Conservation (phyloP, 1,140 invertebrate genomes). For the Brachionus plicatilis region DNA sequence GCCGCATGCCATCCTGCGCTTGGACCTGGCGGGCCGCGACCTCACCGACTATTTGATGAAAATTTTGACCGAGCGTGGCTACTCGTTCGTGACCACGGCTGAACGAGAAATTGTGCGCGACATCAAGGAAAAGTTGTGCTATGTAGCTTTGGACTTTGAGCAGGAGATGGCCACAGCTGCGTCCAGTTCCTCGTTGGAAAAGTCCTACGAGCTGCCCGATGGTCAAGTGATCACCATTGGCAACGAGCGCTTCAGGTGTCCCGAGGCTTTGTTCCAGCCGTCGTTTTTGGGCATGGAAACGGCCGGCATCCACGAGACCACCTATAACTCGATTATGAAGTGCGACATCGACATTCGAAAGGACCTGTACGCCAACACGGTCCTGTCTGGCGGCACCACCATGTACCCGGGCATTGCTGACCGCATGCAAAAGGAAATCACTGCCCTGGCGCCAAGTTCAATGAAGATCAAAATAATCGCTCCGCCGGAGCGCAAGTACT, state of each 20-base stretch:
- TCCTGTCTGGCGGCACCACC: slow-evolving; percentile 49
- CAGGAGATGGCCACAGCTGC: slow-evolving; percentile 90
- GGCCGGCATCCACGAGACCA: slow-evolving; percentile 47
- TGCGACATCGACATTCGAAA: slow-evolving; percentile 87
- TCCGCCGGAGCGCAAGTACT: slow-evolving; percentile 50
- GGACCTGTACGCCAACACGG: slow-evolving; percentile 47
- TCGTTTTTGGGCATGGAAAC: slow-evolving; percentile 12
- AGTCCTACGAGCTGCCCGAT: slow-evolving; percentile 85
- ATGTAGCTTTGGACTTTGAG: slow-evolving; percentile 82
- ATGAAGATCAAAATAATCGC: slow-evolving; percentile 65
- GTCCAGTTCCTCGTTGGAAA: slow-evolving; percentile 76
- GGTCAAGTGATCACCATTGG: slow-evolving; percentile 90
- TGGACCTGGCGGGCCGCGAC: slow-evolving; percentile 85
- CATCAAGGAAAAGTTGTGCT: slow-evolving; percentile 83
- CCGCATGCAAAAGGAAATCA: slow-evolving; percentile 49
- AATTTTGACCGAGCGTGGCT: slow-evolving; percentile 90
- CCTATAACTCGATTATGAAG: slow-evolving; percentile 72
- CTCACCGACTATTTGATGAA: slow-evolving; percentile 93
- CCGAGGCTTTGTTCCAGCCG: slow-evolving; percentile 82
- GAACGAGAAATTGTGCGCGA: slow-evolving; percentile 85
- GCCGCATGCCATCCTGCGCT: slow-evolving; percentile 73
- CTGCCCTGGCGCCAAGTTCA: slow-evolving; percentile 54
- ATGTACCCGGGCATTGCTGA: slow-evolving; percentile 42
- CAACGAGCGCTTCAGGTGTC: slow-evolving; percentile 89
- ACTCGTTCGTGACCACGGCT: slow-evolving; percentile 88